Evolutionary conservation across 2,797 vertebrate genomes (phyloP).

Genomic region (Erethizon dorsatum): DNA sequence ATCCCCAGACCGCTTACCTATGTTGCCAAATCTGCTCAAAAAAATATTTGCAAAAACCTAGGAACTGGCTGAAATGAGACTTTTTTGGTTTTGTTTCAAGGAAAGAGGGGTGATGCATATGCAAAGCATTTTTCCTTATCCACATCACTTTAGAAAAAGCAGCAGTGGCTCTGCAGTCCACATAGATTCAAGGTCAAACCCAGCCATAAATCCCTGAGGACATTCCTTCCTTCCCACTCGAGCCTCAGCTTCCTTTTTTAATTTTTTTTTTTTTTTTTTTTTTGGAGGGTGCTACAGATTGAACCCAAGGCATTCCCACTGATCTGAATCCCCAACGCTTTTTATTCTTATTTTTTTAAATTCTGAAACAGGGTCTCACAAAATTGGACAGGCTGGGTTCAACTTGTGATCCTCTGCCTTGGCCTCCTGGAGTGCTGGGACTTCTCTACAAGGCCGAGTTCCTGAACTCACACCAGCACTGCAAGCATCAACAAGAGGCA

Average conservation of each 20-base stretch:
- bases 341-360: neutral
- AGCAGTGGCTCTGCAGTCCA: neutral
- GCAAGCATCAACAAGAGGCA: neutral
- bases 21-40: neutral
- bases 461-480: neutral
- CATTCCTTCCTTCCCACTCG: neutral
- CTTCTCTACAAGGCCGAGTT: neutral
- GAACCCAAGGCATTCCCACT: neutral
- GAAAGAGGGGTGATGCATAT: neutral
- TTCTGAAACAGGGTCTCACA: neutral
- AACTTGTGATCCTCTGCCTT: neutral
- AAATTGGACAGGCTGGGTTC: neutral
- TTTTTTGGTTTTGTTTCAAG: neutral
- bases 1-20: neutral
- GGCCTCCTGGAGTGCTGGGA: neutral
- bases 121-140: neutral
- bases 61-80: neutral
- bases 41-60: constrained; percentile 18
- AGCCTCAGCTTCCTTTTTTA: neutral
- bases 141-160: neutral
- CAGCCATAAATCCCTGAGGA: neutral
- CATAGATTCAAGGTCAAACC: neutral
- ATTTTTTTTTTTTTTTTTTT: too few species aligned
- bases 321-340: neutral
- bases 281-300: neutral